Conservation (phyloP, 2,888 invertebrate species). For the Coenonympha arcania region DNA sequence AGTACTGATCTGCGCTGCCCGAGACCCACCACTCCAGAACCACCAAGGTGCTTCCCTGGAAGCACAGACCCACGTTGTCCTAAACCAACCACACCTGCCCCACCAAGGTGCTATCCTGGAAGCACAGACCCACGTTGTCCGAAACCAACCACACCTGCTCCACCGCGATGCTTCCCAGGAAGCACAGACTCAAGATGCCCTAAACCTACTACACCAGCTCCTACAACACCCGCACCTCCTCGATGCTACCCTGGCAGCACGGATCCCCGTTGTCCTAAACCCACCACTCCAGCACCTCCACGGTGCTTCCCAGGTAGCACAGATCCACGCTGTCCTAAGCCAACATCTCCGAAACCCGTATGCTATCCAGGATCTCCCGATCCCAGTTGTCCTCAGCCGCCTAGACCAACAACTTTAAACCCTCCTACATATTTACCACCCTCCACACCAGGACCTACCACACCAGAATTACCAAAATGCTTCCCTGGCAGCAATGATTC, state of each 20-base stretch:
- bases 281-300: slow-evolving; percentile 37
- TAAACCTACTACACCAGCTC: neutral
- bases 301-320: slow-evolving; percentile 33
- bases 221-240: neutral
- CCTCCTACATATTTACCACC: slow-evolving; percentile 35
- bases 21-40: slow-evolving; percentile 20
- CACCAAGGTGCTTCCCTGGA: slow-evolving; percentile 36
- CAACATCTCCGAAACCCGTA: slow-evolving; percentile 29
- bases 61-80: neutral
- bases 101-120: neutral
- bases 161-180: slow-evolving; percentile 16
- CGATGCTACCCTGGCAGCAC: neutral
- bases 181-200: slow-evolving; percentile 35
- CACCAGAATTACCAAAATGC: slow-evolving; percentile 38
- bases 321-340: slow-evolving; percentile 43
- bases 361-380: slow-evolving; percentile 36
- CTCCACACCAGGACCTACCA: slow-evolving; percentile 31
- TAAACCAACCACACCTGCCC: neutral
- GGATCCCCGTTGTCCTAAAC: slow-evolving; percentile 37
- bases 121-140: neutral
- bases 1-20: slow-evolving; percentile 40
- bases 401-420: slow-evolving; percentile 28
- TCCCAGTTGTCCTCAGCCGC: slow-evolving; percentile 30
- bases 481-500: slow-evolving; percentile 52
- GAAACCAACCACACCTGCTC: neutral